phyloP scores from a whole-genome alignment of 2,113 vertebrate species.

The Theristicus caerulescens region DNA sequence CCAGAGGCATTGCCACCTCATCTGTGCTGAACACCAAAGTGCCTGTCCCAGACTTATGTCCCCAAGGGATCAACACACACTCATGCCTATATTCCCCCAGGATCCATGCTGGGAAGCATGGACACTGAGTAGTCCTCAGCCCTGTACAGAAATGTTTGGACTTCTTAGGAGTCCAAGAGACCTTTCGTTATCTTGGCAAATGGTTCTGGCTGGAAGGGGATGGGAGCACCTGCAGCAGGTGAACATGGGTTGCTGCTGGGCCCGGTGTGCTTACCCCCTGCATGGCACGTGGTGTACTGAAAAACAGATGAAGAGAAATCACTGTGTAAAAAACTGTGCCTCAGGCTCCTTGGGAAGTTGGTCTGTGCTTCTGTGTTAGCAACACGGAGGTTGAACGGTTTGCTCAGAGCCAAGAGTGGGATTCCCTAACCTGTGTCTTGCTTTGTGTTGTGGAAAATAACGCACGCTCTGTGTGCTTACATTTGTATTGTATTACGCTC shows the following conservation, averaged over 20 bases:
- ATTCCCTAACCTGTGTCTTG: background rate
- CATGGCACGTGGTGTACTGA: fast-evolving
- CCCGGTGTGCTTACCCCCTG: background rate
- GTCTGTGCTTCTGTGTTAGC: background rate
- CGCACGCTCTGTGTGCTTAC: background rate
- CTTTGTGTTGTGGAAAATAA: background rate
- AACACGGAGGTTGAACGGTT: fast-evolving
- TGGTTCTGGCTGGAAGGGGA: background rate
- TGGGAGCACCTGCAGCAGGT: background rate
- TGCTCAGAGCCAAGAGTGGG: background rate
- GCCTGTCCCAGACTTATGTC: background rate
- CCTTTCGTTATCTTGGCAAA: background rate
- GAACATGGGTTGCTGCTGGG: background rate
- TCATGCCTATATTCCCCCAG: background rate
- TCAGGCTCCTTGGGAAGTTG: background rate
- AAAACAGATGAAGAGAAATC: background rate
- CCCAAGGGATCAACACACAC: background rate
- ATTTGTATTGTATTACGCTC: background rate
- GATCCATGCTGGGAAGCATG: background rate
- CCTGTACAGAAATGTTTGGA: background rate
- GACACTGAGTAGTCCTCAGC: background rate
- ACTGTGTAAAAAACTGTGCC: background rate
- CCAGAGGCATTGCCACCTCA: background rate
- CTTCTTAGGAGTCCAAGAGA: background rate
- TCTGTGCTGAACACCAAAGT: background rate